Base-by-base conservation (phyloP, 2,113 vertebrate genomes). In the Mormoops blainvillei region DNA sequence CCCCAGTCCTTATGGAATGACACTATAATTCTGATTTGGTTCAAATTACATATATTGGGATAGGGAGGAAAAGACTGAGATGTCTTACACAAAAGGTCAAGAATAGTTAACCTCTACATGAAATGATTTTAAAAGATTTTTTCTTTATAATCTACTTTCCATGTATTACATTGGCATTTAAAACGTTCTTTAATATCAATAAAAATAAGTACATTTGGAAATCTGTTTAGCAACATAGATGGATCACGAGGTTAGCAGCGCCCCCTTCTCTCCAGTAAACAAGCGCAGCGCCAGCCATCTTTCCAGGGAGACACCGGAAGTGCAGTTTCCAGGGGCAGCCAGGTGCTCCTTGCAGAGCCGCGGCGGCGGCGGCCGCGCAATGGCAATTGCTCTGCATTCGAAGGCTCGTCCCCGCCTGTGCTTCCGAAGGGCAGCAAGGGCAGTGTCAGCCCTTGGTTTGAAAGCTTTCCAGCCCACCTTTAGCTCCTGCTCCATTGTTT, bases 351-450 rank as follows among this genome's bases (percentile, higher is more conserved):
- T 50, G 48, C 54, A 74, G 26, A 45, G 24, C 43, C 19, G 10
- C 15, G 0, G 20, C 0, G 0, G 20, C 0, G 58, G 36, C 56
- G 58, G 24, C 58, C 58, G 28, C 58, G 24, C 28, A 36, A 1
- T 0, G 38, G 31, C 15, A 24, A 22, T 18, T 13, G 28, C 28
- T 26, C 1, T 48, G 65, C 48, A 24, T 18, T 5, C 33, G 54
- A 70, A 70, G 81, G 33, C 24, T 88, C 76, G 18, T 28, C 41
- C 19, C 56, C 22, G n/a, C 7, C 28, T 43, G 31, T 7, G 80
- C 50, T 28, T 61, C 38, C 71, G 7, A 38, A 54, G 2, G 2
- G 19, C 2, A 13, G 54, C 16, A 70, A 68, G 52, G 52, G 33
- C 48, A 28, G 52, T 0, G n/a, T 22, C 50, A 5, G n/a, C 31